Evolutionary conservation across 1,140 invertebrate species (phyloP), one percentile per base, ranked within the genome.

Genomic region (Drosophila prosaltans): DNA sequence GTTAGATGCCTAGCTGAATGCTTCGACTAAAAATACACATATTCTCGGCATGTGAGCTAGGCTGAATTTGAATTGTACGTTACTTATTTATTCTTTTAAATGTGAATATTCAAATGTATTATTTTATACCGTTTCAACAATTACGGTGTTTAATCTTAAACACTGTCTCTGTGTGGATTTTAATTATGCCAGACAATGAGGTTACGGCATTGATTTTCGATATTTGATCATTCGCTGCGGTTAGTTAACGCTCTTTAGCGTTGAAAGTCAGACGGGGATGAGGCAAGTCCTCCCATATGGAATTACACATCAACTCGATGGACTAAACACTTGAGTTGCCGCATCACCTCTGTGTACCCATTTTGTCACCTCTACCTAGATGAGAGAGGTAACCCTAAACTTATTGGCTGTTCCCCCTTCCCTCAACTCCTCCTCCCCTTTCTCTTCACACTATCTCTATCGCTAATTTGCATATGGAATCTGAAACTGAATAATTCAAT

Each of bases 211-310:
- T 90, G 84, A 89, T 89, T 89, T 84, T 90, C 84, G 84, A 89
- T 89, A 89, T 89, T 89, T 89, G 84, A 89, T 84, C 84, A 90
- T 89, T 89, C 81, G 85, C 74, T 89, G 84, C 74, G 84, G 84
- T 89, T 89, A 84, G 84, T 89, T 89, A 89, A 89, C 80, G 84
- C 84, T 89, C 77, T 84, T 88, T 89, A 88, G 71, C 71, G 81
- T 26, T 60, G 68, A 67, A 66, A 76, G 64, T 48, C 48, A 67
- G 48, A 28, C 7, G 10, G 43, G 11, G 65, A 4, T 8, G 41
- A 57, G 9, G 45, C 70, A 60, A 40, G 54, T 48, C 51, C 65
- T 66, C 39, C 28, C 78, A 84, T 74, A 89, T 89, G 78, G 64
- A 78, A 89, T 84, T 84, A 84, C 80, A 79, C 57, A 59, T 39